Evolutionary conservation across 2,113 vertebrate species (phyloP).

Genomic region (Speoplatyrhinus poulsoni): DNA sequence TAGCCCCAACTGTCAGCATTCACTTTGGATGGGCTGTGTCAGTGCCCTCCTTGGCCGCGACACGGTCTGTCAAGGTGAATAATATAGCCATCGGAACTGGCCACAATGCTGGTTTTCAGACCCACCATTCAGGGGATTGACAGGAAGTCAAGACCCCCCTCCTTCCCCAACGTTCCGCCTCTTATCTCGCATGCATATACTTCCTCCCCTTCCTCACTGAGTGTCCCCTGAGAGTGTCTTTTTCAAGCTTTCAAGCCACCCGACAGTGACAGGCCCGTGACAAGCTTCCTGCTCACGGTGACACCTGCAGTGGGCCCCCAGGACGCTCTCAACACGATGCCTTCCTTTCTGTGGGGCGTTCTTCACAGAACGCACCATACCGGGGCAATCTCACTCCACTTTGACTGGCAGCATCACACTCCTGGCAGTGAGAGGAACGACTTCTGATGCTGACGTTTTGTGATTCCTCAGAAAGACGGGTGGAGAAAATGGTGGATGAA

Average conservation of each 20-base stretch:
- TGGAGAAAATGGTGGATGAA: too few relatives aligned
- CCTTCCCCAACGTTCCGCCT: neutral
- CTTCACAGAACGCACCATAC: conserved; percentile 54
- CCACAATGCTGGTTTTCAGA: conserved; percentile 37
- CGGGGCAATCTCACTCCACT: conserved; percentile 22
- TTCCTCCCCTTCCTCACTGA: conserved; percentile 24
- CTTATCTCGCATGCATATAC: conserved; percentile 3
- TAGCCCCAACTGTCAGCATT: conserved; percentile 56
- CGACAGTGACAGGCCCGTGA: conserved; percentile 71
- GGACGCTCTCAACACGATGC: conserved; percentile 57
- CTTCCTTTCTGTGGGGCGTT: conserved; percentile 56
- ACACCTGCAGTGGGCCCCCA: conserved; percentile 69
- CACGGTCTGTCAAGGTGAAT: conserved; percentile 67
- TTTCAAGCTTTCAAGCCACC: conserved; percentile 68
- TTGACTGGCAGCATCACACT: conserved; percentile 58
- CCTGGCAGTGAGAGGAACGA: conserved; percentile 28
- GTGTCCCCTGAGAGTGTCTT: conserved; percentile 59
- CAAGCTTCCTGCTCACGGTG: conserved; percentile 63
- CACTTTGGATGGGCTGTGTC: conserved; percentile 6
- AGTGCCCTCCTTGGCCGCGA: conserved; percentile 47
- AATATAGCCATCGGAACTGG: conserved; percentile 66
- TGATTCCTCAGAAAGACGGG: conserved; percentile 4
- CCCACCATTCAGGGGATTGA: conserved; percentile 73
- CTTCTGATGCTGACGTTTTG: conserved; percentile 37
- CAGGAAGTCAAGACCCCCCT: conserved; percentile 49